A percentile compares a stretch with the other conserved stretches of the same genome.
Conservation (phyloP, 2,797 vertebrate species). For the Sandelia bainsii region DNA sequence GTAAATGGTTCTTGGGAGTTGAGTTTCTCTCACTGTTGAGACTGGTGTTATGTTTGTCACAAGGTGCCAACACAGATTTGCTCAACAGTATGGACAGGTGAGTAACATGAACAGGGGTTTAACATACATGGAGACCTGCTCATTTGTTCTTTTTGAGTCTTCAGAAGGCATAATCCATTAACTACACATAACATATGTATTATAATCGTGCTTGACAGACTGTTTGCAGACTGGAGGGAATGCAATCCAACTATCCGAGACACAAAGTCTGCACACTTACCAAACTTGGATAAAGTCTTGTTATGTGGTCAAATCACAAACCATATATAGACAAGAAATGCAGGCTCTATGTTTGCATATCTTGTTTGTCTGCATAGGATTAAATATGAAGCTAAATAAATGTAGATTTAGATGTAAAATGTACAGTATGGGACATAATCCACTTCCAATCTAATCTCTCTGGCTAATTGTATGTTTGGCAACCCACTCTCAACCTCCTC, state of each 20-base stretch:
- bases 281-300: not conserved
- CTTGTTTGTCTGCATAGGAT: not conserved
- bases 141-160: not conserved
- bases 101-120: constrained; percentile 36
- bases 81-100: constrained; percentile 92
- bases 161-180: not conserved
- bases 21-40: constrained; percentile 86
- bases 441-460: not conserved
- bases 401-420: constrained; percentile 7
- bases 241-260: too few species aligned
- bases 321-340: not conserved
- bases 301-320: not conserved
- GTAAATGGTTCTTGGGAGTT: constrained; percentile 87
- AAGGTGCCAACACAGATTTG: constrained; percentile 89
- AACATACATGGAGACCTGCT: not conserved
- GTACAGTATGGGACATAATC: too few species aligned
- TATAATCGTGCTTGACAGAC: too few species aligned
- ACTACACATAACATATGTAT: not conserved
- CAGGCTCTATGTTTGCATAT: not conserved
- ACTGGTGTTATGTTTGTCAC: constrained; percentile 87
- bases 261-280: too few species aligned
- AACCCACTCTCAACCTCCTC: not conserved
- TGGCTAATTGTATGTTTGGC: not conserved
- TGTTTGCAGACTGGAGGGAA: not conserved
- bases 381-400: not conserved